Conservation (phyloP, 35 echinoderm and acorn worm genomes). For the Ophioderma brevispina region DNA sequence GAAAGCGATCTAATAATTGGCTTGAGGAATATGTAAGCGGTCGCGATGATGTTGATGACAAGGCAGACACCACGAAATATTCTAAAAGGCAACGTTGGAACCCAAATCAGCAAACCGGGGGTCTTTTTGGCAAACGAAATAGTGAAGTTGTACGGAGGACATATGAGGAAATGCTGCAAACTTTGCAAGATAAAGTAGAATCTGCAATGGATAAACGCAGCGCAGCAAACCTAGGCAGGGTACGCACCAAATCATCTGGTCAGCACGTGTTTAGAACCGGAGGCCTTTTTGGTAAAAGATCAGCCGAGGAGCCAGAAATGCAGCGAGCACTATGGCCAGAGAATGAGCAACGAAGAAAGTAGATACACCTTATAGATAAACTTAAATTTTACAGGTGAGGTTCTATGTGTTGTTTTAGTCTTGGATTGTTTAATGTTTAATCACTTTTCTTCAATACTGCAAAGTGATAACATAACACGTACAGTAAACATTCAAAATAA, state of each 20-base stretch:
- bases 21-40: not conserved
- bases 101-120: not conserved
- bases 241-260: not conserved
- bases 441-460: too few species aligned
- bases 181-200: not conserved
- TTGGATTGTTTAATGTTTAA: too few species aligned
- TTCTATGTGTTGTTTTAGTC: too few species aligned
- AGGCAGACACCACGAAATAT: too few species aligned
- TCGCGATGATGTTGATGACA: not conserved
- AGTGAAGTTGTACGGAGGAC: not conserved
- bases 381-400: too few species aligned
- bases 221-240: not conserved
- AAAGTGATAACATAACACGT: too few species aligned
- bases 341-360: not conserved
- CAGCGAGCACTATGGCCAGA: not conserved
- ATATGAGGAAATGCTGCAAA: not conserved
- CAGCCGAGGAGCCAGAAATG: not conserved
- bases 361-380: too few species aligned
- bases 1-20: not conserved
- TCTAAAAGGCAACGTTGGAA: not conserved
- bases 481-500: too few species aligned
- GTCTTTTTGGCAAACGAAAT: not conserved
- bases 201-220: not conserved
- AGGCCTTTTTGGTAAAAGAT: slow-evolving; percentile 36
- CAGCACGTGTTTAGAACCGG: slow-evolving; percentile 26